Evolutionary conservation across 2,888 invertebrate genomes (phyloP).

Genomic region (Heliconius ismenius): DNA sequence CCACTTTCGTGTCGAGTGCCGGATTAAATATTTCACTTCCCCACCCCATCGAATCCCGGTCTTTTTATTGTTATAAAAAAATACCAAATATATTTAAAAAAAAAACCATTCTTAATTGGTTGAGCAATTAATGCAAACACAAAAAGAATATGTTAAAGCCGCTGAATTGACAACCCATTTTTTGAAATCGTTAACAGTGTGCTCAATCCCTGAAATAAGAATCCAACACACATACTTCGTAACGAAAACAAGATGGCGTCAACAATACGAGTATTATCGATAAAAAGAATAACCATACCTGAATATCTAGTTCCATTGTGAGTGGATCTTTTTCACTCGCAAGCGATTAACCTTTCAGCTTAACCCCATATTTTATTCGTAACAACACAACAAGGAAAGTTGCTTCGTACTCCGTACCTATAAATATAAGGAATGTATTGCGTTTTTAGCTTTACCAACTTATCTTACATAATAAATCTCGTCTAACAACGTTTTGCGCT

Average conservation of each 20-base stretch:
- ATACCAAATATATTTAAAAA: too few relatives aligned
- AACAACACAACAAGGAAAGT: conserved; percentile 29
- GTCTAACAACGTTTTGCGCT: conserved; percentile 37
- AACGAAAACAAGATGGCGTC: neutral
- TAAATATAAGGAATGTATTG: conserved; percentile 37
- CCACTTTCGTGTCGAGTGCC: neutral
- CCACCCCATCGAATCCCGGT: neutral
- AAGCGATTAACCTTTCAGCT: conserved; percentile 36
- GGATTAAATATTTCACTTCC: neutral
- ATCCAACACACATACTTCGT: neutral
- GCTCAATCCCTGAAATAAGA: neutral
- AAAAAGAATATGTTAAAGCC: too few relatives aligned
- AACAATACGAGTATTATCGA: neutral
- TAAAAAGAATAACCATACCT: neutral
- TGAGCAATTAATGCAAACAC: too few relatives aligned
- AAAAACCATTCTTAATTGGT: too few relatives aligned
- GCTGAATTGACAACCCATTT: too few relatives aligned
- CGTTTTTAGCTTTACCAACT: conserved; percentile 32
- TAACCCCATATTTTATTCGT: conserved; percentile 27
- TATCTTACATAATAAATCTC: conserved; percentile 41
- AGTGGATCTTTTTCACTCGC: conserved; percentile 31
- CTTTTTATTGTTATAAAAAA: too few relatives aligned
- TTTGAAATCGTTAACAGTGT: too few relatives aligned
- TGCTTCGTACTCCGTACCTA: conserved; percentile 10
- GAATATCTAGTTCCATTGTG: conserved; percentile 25